These are phyloP conservation scores for Nibea albiflora DNA, from an alignment of 2,113 vertebrate genomes.

Conservation along the genomic window DNA sequence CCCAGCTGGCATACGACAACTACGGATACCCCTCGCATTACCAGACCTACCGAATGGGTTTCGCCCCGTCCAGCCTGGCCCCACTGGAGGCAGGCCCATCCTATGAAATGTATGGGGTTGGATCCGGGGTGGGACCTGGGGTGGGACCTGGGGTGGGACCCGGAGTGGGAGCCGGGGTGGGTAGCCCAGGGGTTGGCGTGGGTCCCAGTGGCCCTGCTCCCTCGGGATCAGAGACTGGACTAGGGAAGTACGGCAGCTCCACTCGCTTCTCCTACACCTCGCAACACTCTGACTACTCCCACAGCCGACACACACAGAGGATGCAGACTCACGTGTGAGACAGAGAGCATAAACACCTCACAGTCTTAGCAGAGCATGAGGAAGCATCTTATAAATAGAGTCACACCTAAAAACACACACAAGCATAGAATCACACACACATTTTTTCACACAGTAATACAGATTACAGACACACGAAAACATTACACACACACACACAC, in stretches of 20 bases:
- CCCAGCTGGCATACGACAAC: conserved; percentile 93
- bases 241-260: conserved; percentile 91
- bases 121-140: conserved; percentile 65
- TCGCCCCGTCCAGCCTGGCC: conserved; percentile 85
- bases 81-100: conserved; percentile 83
- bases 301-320: conserved; percentile 93
- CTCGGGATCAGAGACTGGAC: conserved; percentile 80
- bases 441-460: conserved; percentile 61
- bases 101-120: conserved; percentile 86
- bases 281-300: conserved; percentile 95
- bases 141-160: conserved; percentile 9
- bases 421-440: conserved; percentile 61
- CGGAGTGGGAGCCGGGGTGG: background rate
- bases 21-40: conserved; percentile 89
- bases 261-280: conserved; percentile 96
- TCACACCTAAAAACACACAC: conserved; percentile 61
- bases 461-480: conserved; percentile 12
- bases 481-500: conserved; percentile 36
- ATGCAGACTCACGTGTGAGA: conserved; percentile 98
- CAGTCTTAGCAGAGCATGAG: conserved; percentile 59
- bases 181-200: conserved; percentile 55
- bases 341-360: conserved; percentile 45
- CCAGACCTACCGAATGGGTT: conserved; percentile 90
- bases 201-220: conserved; percentile 74
- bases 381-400: conserved; percentile 72